Evolutionary conservation across 2,888 invertebrate species (phyloP), one percentile per base, ranked within the genome.

Genomic region (Pseudococcus longispinus): DNA sequence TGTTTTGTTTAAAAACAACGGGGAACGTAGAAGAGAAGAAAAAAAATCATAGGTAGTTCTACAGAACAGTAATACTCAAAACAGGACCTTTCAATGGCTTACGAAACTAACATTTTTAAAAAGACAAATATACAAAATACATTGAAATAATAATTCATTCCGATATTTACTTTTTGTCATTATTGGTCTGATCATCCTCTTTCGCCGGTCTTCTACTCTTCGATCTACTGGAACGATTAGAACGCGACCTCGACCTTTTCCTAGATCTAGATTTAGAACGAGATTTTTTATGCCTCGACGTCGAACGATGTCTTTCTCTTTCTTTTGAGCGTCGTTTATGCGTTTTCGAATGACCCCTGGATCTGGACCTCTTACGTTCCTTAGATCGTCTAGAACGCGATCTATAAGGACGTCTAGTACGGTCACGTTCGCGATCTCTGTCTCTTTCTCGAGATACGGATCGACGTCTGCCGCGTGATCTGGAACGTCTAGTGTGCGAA

Each of bases 221-320:
- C 44, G 87, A 87, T 32, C 74, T n/a, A 46, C 80, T 85, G 5
- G 82, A 77, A 82, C 83, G 82, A 51, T 87, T 82, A 0, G 87
- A 90, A 87, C 82, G 84, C 23, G 91, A 90, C 87, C 87, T 84
- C 80, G 91, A 91, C 85, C 91, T 91, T 0, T 88, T 88, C 20
- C 88, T 88, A 18, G 88, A 88, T 20, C 88, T 86, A 29, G 87
- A 87, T 83, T 85, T 85, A 46, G 87, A 87, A 44, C 87, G 84
- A 9, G 85, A 87, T 74, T 82, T 84, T 42, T 80, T 87, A 26
- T 84, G 84, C 9, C 82, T 55, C 4, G 87, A 87, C 44, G 65
- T 8, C 15, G 87, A 87, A 0, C 86, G 87, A 83, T 60, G 83
- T 26, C 83, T 60, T 5, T 60, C 60, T 15, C 70, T 80, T 18